Percentiles rank a stretch among this genome's conserved stretches.
These are phyloP conservation scores for Gymnarchus niloticus DNA, from an alignment of 2,113 vertebrate genomes.

Conservation along the genomic window DNA sequence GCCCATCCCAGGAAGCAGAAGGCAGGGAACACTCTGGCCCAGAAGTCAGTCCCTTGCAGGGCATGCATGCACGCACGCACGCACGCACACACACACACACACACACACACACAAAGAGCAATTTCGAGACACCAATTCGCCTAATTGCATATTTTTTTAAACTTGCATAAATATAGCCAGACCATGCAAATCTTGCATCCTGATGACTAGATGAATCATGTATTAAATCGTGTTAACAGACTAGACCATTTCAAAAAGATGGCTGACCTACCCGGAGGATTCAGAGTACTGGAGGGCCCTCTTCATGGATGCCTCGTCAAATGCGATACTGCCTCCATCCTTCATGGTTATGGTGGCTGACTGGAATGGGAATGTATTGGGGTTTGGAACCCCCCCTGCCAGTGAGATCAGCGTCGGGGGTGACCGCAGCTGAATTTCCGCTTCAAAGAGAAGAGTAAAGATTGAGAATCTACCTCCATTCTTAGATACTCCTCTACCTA, in stretches of 20 bases:
- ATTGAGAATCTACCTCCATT: not conserved
- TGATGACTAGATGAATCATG: too few species aligned
- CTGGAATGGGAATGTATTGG: slow-evolving; percentile 81
- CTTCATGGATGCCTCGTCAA: slow-evolving; percentile 72
- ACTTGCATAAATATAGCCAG: too few species aligned
- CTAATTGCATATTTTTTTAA: too few species aligned
- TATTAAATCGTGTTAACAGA: too few species aligned
- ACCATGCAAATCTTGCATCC: too few species aligned
- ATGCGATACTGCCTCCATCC: slow-evolving; percentile 60
- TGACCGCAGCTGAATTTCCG: slow-evolving; percentile 69
- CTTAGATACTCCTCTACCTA: not conserved
- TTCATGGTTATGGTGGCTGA: slow-evolving; percentile 62
- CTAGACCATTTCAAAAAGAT: not conserved
- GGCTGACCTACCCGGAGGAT: slow-evolving; percentile 69
- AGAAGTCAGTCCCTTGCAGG: too few species aligned
- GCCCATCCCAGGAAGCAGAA: too few species aligned
- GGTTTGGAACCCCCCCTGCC: slow-evolving; percentile 80
- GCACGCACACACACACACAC: too few species aligned
- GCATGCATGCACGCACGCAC: too few species aligned
- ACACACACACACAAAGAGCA: too few species aligned
- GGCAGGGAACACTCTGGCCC: too few species aligned
- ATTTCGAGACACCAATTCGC: too few species aligned
- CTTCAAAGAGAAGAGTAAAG: slow-evolving; percentile 47
- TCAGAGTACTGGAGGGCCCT: slow-evolving; percentile 85
- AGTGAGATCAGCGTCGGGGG: slow-evolving; percentile 81